Percentiles rank a stretch among this genome's conserved stretches.
phyloP scores from a whole-genome alignment of 2,888 invertebrate species.

The Pheosia gnoma region DNA sequence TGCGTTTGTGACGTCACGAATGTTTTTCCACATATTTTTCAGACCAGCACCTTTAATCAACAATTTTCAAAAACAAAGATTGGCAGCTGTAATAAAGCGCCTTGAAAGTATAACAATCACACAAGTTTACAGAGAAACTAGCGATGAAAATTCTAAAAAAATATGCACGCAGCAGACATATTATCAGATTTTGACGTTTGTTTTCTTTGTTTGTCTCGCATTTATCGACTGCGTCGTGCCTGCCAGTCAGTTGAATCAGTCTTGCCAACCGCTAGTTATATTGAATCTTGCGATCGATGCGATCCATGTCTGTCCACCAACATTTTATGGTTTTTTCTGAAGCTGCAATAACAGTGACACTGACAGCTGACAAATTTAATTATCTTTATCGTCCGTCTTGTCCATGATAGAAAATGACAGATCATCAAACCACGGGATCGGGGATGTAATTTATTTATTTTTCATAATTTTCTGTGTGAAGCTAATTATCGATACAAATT shows the following conservation, averaged over 20 bases:
- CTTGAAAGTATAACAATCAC: constrained; percentile 8
- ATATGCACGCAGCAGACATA: constrained; percentile 5
- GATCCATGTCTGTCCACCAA: too few species aligned
- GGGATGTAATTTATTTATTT: constrained; percentile 63
- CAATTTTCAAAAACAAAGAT: constrained; percentile 23
- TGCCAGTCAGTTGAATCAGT: too few species aligned
- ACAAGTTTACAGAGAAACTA: not conserved
- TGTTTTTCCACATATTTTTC: constrained; percentile 76
- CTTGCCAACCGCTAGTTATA: too few species aligned
- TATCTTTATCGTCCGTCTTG: not conserved
- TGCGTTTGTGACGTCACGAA: constrained; percentile 75
- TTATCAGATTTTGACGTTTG: constrained; percentile 26
- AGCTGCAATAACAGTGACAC: too few species aligned
- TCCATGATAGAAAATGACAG: constrained; percentile 53
- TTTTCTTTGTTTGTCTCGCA: constrained; percentile 24
- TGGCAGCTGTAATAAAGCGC: constrained; percentile 7
- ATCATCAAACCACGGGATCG: constrained; percentile 60
- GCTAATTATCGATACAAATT: constrained; percentile 46
- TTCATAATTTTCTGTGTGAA: constrained; percentile 52
- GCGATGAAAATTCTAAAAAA: constrained; percentile 8
- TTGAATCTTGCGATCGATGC: too few species aligned
- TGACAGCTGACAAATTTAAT: too few species aligned
- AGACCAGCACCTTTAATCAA: constrained; percentile 21
- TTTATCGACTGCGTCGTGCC: not conserved
- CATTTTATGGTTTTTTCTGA: too few species aligned